Evolutionary conservation across 2,888 invertebrate genomes (phyloP), one percentile per base, ranked within the genome.

Genomic region (Cosmia trapezina): DNA sequence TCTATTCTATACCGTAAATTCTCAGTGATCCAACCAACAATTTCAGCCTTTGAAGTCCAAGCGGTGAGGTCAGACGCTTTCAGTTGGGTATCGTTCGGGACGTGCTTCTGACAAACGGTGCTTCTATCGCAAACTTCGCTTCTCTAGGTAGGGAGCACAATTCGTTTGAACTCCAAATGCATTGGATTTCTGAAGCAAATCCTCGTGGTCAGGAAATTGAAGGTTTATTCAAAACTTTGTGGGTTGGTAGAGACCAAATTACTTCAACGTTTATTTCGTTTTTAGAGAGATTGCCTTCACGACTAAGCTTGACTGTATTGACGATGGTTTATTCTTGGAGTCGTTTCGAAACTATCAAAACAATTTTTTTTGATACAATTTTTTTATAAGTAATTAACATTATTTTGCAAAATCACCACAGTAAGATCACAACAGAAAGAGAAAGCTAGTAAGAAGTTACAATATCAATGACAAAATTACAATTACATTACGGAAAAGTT

Each of bases 1-100:
- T 47, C 64, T 60, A 62, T 65, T 66, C 41, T 47, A 1, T 12
- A 51, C 53, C 57, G 28, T 60, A 53, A 72, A 64, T 60, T 75
- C 69, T 51, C 33, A 37, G 49, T 33, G 41, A 59, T 71, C 49
- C 59, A 47, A 41, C 49, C 47, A 71, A 73, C 56, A 70, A 62
- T 71, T 77, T 45, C 22, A 67, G 60, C 68, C 83, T 83, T 82
- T 82, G 77, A 77, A 28, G 56, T 64, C 51, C 57, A 53, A 64
- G 53, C n/a, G 62, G 71, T 53, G 63, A 53, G 70, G 63, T 63
- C 17, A 49, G 28, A 54, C 22, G 71, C 66, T 67, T 81, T 65
- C 51, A 51, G 41, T 49, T 56, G 17, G 43, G n/a, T 63, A 76
- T 59, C 51, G n/a, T 63, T 70, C 6, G 7, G 51, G 28, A 54